A percentile compares a stretch with the other conserved stretches of the same genome.
phyloP scores from a whole-genome alignment of 2,888 invertebrate genomes.

The Melanargia galathea region DNA sequence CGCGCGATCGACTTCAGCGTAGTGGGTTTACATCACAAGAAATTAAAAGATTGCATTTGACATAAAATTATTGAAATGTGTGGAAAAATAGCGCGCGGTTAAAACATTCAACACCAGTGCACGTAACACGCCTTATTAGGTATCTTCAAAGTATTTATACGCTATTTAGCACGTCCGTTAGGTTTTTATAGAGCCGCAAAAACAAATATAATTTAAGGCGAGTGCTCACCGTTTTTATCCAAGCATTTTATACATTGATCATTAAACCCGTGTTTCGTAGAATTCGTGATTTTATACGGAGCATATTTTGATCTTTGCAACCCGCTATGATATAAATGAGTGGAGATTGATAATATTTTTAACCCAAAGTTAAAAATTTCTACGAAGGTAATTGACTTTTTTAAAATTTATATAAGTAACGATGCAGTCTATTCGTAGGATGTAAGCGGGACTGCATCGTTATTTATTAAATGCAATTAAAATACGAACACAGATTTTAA shows the following conservation, averaged over 20 bases:
- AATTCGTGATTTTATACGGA: too few species aligned
- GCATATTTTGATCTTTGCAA: not conserved
- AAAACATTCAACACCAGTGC: constrained; percentile 14
- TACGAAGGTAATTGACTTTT: too few species aligned
- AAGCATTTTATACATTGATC: not conserved
- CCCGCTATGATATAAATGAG: not conserved
- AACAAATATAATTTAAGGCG: constrained; percentile 7
- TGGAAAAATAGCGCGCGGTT: not conserved
- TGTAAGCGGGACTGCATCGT: too few species aligned
- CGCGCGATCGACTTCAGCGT: not conserved
- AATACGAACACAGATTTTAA: too few species aligned
- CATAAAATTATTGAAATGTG: constrained; percentile 7
- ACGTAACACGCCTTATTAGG: constrained; percentile 19
- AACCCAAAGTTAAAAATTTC: too few species aligned
- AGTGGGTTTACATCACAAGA: not conserved
- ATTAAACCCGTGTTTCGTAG: too few species aligned
- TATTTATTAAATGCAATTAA: too few species aligned
- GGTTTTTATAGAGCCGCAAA: constrained; percentile 18
- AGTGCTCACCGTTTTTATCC: not conserved
- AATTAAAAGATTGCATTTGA: not conserved
- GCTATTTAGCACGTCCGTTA: constrained; percentile 25
- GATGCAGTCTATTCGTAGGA: too few species aligned
- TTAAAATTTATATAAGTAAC: too few species aligned
- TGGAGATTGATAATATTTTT: too few species aligned
- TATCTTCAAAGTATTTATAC: constrained; percentile 18